Evolutionary conservation across 1,140 invertebrate genomes (phyloP), one percentile per base, ranked within the genome.

Genomic region (Branchinecta lindahli): DNA sequence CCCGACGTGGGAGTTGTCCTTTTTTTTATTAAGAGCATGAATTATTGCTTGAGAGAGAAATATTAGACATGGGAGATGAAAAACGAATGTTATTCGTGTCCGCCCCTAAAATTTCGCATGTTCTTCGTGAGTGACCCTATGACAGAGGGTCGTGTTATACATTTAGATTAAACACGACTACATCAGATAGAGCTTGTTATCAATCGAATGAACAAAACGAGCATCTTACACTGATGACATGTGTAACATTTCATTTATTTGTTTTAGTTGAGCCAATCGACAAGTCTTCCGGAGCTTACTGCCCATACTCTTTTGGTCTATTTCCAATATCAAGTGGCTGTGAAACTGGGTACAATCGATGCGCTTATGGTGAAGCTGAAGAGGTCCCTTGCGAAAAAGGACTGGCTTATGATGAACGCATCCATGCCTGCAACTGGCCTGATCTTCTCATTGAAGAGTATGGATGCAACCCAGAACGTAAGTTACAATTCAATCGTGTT

Each of bases 401-500:
- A 5, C 81, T 94, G 65, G 91, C 86, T 33, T 96, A 94, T 77
- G 91, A 95, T 75, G 87, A 89, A 33, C 87, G 88, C 72, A 91
- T 84, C 66, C 92, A 95, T 75, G 85, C 85, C 33, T 96, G 92
- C 83, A 92, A 94, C 76, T 96, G 92, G 92, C 91, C 92, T 9
- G 92, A 96, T 82, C 84, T 91, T 67, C 82, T 94, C 0, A 79
- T 90, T 61, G 88, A 91, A 66, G 66, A 70, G 8, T 15, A 61
- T 61, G 75, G 75, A 9, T 95, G 92, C 80, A 90, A 92, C 77
- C 89, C 91, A 68, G 91, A 93, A 84, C 86, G 88, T 89, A 76
- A 76, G 67, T 70, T 46, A 52, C 44, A 46, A 45, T 65, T 44
- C 9, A 66, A 44, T 33, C 1, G 2, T 10, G 46, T 70, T 61